phyloP scores from a whole-genome alignment of 1,140 invertebrate genomes.

The Augochlora pura region DNA sequence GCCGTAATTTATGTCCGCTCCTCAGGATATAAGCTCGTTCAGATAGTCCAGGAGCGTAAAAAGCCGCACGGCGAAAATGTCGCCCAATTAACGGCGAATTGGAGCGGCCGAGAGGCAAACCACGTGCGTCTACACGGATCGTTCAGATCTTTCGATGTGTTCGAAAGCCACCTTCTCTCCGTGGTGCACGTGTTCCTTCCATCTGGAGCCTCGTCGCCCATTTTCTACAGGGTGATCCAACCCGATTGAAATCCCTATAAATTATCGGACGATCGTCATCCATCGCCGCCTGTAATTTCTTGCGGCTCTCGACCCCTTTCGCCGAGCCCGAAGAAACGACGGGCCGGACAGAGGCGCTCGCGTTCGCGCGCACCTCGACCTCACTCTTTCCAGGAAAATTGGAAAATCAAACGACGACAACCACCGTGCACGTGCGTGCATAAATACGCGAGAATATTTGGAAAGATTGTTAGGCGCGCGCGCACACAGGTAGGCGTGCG shows the following conservation, averaged over 20 bases:
- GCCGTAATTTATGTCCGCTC: conserved; percentile 74
- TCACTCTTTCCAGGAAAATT: not conserved
- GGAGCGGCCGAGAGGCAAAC: conserved; percentile 68
- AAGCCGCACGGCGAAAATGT: conserved; percentile 75
- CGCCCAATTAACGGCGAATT: conserved; percentile 79
- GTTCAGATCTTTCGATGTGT: conserved; percentile 15
- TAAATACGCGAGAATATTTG: conserved; percentile 30
- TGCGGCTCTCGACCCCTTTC: not conserved
- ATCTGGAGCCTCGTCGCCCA: not conserved
- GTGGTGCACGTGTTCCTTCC: not conserved
- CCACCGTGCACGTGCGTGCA: too few relatives aligned
- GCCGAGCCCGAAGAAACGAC: too few relatives aligned
- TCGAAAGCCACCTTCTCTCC: not conserved
- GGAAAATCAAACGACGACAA: conserved; percentile 11
- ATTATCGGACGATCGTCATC: not conserved
- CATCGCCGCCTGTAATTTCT: not conserved
- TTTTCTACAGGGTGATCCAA: conserved; percentile 24
- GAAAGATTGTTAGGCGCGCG: conserved; percentile 11
- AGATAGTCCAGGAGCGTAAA: conserved; percentile 75
- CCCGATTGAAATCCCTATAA: too few relatives aligned
- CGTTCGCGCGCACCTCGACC: too few relatives aligned
- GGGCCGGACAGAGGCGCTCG: too few relatives aligned
- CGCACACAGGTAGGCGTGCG: conserved; percentile 8
- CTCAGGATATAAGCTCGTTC: conserved; percentile 62
- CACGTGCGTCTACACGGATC: conserved; percentile 36